Evolutionary conservation across 2,888 invertebrate genomes (phyloP).

Genomic region (Seira ritae): DNA sequence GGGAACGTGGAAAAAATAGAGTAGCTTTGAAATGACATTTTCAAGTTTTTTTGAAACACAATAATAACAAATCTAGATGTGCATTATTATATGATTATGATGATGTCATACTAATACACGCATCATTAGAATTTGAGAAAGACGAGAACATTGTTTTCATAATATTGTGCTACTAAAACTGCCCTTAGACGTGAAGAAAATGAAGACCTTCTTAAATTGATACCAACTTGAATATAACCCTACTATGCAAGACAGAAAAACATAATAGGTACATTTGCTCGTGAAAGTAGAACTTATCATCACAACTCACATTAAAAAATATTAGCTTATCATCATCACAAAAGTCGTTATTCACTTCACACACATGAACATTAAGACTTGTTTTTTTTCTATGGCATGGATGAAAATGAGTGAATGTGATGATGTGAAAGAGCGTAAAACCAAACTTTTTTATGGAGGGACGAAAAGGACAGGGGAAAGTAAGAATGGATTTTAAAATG

Average conservation of each 20-base stretch:
- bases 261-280: neutral
- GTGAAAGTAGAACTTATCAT: neutral
- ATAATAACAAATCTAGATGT: neutral
- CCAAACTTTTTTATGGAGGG: neutral
- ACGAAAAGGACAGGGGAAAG: neutral
- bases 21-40: neutral
- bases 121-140: neutral
- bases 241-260: slow-evolving; percentile 11
- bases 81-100: neutral
- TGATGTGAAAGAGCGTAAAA: neutral
- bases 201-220: slow-evolving; percentile 5
- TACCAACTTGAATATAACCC: neutral
- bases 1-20: neutral
- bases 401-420: neutral
- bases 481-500: neutral
- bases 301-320: neutral
- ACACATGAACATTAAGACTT: slow-evolving; percentile 2
- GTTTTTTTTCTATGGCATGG: neutral
- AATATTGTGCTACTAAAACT: neutral
- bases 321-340: slow-evolving; percentile 1
- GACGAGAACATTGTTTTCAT: neutral
- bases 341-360: neutral
- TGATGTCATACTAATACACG: neutral
- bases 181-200: neutral
- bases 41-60: neutral